Conservation (phyloP, 2,113 vertebrate genomes). For the Pygoscelis antarcticus region DNA sequence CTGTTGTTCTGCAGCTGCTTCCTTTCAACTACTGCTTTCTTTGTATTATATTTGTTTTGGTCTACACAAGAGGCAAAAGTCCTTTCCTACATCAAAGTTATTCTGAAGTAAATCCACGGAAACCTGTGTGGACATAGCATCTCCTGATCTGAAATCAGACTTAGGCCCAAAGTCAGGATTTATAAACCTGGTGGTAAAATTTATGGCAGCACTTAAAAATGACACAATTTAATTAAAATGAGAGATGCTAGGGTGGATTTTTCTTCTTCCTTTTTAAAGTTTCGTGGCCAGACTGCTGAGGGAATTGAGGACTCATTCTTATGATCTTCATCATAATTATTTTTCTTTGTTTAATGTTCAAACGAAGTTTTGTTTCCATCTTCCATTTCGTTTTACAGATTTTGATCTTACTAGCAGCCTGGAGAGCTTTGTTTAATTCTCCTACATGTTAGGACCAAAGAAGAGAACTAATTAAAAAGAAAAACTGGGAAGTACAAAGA, state of each 20-base stretch:
- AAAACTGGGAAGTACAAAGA: neutral
- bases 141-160: neutral
- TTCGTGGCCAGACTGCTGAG: neutral
- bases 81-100: neutral
- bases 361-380: constrained; percentile 3
- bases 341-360: constrained; percentile 46
- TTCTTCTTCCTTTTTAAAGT: neutral
- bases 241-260: neutral
- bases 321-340: constrained; percentile 34
- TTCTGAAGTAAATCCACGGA: neutral
- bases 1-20: neutral
- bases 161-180: neutral
- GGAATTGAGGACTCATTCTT: constrained; percentile 33
- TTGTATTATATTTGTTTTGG: neutral
- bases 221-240: constrained; percentile 31
- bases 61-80: neutral
- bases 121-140: neutral
- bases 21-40: neutral
- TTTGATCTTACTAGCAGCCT: constrained; percentile 45
- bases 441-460: constrained; percentile 30
- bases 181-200: neutral
- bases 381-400: constrained; percentile 23
- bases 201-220: constrained; percentile 12
- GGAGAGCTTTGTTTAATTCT: constrained; percentile 7
- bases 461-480: constrained; percentile 35